Conservation (phyloP, 1,140 invertebrate genomes). For the Cataglyphis hispanica region DNA sequence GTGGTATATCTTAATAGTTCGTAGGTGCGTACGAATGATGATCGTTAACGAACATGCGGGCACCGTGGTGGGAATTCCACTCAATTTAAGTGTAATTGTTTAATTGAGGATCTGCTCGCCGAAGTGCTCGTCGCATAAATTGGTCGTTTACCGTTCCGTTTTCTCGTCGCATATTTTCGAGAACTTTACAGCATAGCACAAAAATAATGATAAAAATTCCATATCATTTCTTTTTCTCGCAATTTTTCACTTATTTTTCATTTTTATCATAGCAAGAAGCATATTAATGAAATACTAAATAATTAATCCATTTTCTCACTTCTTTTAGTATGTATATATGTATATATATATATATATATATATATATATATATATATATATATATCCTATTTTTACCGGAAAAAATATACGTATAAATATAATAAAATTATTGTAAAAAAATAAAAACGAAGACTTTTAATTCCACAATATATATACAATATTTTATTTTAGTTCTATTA, state of each 20-base stretch:
- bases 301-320: background rate
- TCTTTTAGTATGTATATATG: background rate
- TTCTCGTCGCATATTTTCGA: slow-evolving; percentile 35
- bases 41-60: slow-evolving; percentile 81
- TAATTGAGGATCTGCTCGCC: slow-evolving; percentile 82
- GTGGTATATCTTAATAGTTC: slow-evolving; percentile 59
- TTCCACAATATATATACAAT: too few species aligned
- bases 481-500: slow-evolving; percentile 12
- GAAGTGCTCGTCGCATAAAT: slow-evolving; percentile 69
- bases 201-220: slow-evolving; percentile 23
- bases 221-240: background rate
- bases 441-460: background rate
- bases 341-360: background rate
- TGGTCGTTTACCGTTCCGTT: slow-evolving; percentile 61
- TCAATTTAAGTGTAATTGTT: slow-evolving; percentile 83
- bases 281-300: background rate
- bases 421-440: slow-evolving; percentile 19
- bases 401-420: background rate
- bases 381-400: background rate
- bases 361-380: background rate
- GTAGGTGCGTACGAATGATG: slow-evolving; percentile 66
- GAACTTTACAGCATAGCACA: background rate
- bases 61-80: slow-evolving; percentile 76
- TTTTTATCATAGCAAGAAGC: background rate
- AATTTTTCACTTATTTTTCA: background rate